Conservation (phyloP, 1,140 invertebrate genomes). For the Pissodes strobi region DNA sequence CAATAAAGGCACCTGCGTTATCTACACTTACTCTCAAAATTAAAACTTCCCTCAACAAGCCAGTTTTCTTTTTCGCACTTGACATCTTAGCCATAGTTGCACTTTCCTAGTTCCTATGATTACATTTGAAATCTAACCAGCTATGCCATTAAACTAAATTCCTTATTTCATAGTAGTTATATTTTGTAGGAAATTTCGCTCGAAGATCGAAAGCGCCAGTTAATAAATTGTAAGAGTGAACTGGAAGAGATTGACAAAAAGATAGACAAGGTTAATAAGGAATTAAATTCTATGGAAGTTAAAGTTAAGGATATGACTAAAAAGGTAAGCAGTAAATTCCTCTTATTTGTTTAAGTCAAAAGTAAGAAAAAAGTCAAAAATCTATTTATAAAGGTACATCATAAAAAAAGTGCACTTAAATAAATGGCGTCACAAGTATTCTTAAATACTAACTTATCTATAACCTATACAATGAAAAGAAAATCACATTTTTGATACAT, state of each 20-base stretch:
- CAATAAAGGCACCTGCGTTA: too few species aligned
- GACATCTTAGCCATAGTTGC: too few species aligned
- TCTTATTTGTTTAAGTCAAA: too few species aligned
- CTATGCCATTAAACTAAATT: neutral
- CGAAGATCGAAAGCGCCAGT: conserved; percentile 86
- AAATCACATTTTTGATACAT: too few species aligned
- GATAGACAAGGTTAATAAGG: conserved; percentile 80
- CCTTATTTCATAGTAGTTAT: too few species aligned
- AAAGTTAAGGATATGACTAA: conserved; percentile 80
- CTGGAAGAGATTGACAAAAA: conserved; percentile 78
- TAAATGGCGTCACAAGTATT: too few species aligned
- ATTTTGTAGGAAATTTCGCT: conserved; percentile 82
- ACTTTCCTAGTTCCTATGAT: too few species aligned
- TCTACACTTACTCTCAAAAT: too few species aligned
- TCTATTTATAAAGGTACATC: conserved; percentile 9
- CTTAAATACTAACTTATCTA: conserved; percentile 37
- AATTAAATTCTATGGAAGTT: conserved; percentile 79
- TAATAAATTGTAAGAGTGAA: conserved; percentile 83
- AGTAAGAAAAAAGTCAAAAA: too few species aligned
- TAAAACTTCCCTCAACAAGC: too few species aligned
- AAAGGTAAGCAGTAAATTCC: conserved; percentile 63
- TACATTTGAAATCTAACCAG: neutral
- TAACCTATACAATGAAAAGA: too few species aligned
- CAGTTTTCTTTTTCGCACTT: too few species aligned
- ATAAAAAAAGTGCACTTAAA: conserved; percentile 9